Evolutionary conservation across 2,113 vertebrate species (phyloP).

Genomic region (Solenodon paradoxus): DNA sequence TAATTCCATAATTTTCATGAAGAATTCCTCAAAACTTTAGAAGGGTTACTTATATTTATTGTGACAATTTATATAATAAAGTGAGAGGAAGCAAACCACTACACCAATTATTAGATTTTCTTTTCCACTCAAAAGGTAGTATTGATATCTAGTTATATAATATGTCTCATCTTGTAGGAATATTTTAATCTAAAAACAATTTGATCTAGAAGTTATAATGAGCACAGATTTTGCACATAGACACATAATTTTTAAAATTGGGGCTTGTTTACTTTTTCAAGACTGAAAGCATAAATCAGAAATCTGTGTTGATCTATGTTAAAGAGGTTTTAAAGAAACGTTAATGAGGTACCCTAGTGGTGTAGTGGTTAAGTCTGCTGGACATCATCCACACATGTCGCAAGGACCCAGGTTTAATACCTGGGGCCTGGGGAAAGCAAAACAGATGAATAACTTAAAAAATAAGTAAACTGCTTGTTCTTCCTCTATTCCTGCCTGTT

Average conservation of each 20-base stretch:
- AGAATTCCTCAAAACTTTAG: background rate
- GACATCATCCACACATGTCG: too few species aligned
- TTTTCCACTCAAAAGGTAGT: background rate
- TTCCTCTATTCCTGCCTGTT: too few species aligned
- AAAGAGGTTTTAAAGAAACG: background rate
- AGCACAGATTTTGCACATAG: background rate
- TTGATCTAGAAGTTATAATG: background rate
- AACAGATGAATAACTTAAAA: too few species aligned
- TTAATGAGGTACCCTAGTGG: too few species aligned
- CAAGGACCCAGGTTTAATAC: too few species aligned
- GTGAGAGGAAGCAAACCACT: background rate
- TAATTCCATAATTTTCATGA: background rate
- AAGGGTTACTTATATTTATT: background rate
- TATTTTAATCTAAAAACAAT: background rate
- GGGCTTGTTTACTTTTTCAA: background rate
- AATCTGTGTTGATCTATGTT: background rate
- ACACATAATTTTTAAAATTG: background rate
- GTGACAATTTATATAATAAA: background rate
- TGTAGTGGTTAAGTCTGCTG: too few species aligned
- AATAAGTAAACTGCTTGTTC: too few species aligned
- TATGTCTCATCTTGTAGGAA: background rate
- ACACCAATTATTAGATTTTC: background rate
- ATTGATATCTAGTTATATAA: background rate
- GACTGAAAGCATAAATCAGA: too few species aligned
- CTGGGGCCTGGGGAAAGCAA: too few species aligned